Evolutionary conservation across 2,113 vertebrate genomes (phyloP).

Genomic region (Hippocampus abdominalis): DNA sequence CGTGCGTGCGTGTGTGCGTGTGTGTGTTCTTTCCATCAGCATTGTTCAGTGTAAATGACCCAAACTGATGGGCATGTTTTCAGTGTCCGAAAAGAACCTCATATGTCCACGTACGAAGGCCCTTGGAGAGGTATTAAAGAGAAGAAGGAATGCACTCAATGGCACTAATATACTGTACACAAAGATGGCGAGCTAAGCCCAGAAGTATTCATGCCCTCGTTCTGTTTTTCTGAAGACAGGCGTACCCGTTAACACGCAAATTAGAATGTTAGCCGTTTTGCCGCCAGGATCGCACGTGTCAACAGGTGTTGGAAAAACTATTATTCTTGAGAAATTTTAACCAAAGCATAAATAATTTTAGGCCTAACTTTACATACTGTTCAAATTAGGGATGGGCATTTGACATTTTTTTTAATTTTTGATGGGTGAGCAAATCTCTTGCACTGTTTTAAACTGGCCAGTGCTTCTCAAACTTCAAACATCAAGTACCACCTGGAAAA

Average conservation of each 20-base stretch:
- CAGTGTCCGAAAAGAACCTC: slow-evolving; percentile 39
- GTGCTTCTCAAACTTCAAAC: too few species aligned
- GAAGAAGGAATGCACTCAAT: slow-evolving; percentile 18
- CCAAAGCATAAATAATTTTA: neutral
- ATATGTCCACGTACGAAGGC: slow-evolving; percentile 26
- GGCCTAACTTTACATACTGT: neutral
- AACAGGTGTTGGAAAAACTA: too few species aligned
- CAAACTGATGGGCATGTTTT: slow-evolving; percentile 42
- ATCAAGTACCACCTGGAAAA: too few species aligned
- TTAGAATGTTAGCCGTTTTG: neutral
- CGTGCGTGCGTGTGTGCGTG: neutral
- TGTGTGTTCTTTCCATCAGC: slow-evolving; percentile 15
- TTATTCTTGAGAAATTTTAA: neutral
- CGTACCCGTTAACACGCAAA: neutral
- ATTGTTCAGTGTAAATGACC: slow-evolving; percentile 52
- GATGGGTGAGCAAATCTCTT: neutral
- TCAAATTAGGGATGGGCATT: neutral
- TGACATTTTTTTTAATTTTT: neutral
- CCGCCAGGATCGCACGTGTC: neutral
- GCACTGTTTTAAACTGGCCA: neutral
- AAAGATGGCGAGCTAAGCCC: neutral
- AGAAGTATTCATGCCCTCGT: neutral
- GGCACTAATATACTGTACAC: slow-evolving; percentile 1
- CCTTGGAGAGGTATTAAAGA: slow-evolving; percentile 19
- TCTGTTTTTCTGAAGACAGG: neutral